Evolutionary conservation across 2,888 invertebrate genomes (phyloP), one percentile per base, ranked within the genome.

Genomic region (Pristionchus entomophagus): DNA sequence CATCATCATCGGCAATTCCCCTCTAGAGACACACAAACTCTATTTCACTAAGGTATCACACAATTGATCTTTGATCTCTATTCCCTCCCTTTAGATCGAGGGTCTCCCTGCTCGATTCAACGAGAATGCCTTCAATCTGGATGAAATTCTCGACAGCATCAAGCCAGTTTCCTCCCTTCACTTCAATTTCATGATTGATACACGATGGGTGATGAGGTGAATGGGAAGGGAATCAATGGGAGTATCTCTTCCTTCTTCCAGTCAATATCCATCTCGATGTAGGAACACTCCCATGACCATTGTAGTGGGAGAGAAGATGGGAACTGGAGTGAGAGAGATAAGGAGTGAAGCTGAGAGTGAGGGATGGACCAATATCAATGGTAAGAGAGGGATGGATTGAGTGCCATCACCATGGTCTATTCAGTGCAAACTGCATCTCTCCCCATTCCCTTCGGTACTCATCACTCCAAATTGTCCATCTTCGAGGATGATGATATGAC

Each of bases 401-500:
- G 17, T n/a, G 0, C 35, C 19, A 29, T 65, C 32, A 14, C 32
- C 32, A 4, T 6, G 2, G 8, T 49, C 26, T 51, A 0, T 17
- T 80, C 51, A 26, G 88, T 91, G 0, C 14, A 69, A 14, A 77
- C 77, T 12, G 91, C 90, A 0, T 81, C 69, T 0, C 78, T 91
- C 14, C 90, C 91, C 3, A 89, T 91, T 85, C 88, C 88, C 1
- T 92, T 85, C 85, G 91, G 92, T 3, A 89, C 89, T 2, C 92
- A 92, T 88, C 92, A 92, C 84, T 88, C 92, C 22, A 92, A 92
- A 85, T 85, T 92, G 85, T 90, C 90, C 5, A 83, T 92, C 26
- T 88, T 91, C 56, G 90, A 91, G 45, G 86, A 87, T 69, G 89
- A 88, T 4, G 65, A 87, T 59, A 62, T 77, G 10, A 59, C 84